These are phyloP conservation scores for Manis pentadactyla DNA, from an alignment of 2,797 vertebrate species.

Conservation along the genomic window DNA sequence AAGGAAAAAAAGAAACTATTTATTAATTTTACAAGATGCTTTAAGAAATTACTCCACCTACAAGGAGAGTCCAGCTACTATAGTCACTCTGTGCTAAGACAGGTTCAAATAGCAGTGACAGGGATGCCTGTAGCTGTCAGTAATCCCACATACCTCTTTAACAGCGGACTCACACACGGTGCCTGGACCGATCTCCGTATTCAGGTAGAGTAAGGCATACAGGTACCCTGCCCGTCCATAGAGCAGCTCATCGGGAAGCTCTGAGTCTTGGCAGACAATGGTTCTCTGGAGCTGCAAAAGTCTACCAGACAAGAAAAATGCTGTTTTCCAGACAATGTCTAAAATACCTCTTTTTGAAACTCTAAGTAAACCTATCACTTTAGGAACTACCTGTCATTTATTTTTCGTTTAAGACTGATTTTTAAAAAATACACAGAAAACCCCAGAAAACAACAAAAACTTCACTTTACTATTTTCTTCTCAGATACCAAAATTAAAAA, in stretches of 20 bases:
- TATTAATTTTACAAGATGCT: neutral
- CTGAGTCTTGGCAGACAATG: slow-evolving; percentile 90
- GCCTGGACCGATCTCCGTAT: slow-evolving; percentile 92
- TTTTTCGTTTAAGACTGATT: slow-evolving; percentile 20
- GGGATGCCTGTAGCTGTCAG: rapidly evolving
- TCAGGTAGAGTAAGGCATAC: slow-evolving; percentile 94
- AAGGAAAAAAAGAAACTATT: neutral
- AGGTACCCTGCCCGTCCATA: slow-evolving; percentile 96
- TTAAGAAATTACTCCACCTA: neutral
- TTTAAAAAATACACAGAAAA: neutral
- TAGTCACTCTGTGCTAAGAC: rapidly evolving
- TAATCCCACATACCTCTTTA: slow-evolving; percentile 88
- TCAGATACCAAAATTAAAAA: slow-evolving; percentile 2
- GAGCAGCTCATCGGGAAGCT: slow-evolving; percentile 95
- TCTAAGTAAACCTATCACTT: neutral
- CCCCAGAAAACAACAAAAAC: neutral
- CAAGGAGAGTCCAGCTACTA: neutral
- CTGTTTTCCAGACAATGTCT: neutral
- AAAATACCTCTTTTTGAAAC: neutral
- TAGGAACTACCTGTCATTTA: neutral
- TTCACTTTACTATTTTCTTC: neutral
- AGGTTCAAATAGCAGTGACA: neutral
- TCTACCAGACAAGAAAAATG: slow-evolving; percentile 76
- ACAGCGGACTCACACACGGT: slow-evolving; percentile 90
- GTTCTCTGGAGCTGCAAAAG: slow-evolving; percentile 94